Percentiles rank a stretch among this genome's conserved stretches.
Conservation (phyloP, 1,140 invertebrate genomes). For the Pachypeltis micranthus region DNA sequence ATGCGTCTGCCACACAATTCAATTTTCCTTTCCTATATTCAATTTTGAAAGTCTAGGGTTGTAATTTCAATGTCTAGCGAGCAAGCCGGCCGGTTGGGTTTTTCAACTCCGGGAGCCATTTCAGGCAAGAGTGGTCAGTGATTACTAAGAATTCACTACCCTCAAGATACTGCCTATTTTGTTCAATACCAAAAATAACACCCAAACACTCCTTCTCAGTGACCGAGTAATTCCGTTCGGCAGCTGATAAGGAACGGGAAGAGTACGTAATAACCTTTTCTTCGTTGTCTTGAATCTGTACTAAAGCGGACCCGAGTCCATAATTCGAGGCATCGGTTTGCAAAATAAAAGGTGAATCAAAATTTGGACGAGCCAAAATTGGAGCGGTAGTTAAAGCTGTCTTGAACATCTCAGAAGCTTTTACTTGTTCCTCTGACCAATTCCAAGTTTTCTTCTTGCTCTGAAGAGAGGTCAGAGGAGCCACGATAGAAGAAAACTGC, state of each 20-base stretch:
- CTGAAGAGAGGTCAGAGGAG: conserved; percentile 30
- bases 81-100: conserved; percentile 33
- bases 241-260: conserved; percentile 30
- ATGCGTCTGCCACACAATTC: too few species aligned
- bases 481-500: conserved; percentile 34
- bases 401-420: conserved; percentile 27
- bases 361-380: conserved; percentile 26
- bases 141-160: too few species aligned
- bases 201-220: conserved; percentile 38
- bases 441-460: conserved; percentile 26
- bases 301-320: conserved; percentile 29
- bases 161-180: too few species aligned
- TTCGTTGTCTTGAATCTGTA: conserved; percentile 24
- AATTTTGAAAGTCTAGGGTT: too few species aligned
- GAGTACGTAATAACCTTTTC: conserved; percentile 35
- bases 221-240: conserved; percentile 35
- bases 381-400: conserved; percentile 20
- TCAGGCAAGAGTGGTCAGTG: too few species aligned
- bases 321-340: conserved; percentile 28
- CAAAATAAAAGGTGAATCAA: conserved; percentile 26
- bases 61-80: conserved; percentile 29
- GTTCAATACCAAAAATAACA: conserved; percentile 34
- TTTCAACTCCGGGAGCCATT: too few species aligned
- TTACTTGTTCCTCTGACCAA: conserved; percentile 10
- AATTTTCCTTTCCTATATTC: too few species aligned